Evolutionary conservation across 2,113 vertebrate species (phyloP), one percentile per base, ranked within the genome.

Genomic region (Cyphomyrus discorhynchus): DNA sequence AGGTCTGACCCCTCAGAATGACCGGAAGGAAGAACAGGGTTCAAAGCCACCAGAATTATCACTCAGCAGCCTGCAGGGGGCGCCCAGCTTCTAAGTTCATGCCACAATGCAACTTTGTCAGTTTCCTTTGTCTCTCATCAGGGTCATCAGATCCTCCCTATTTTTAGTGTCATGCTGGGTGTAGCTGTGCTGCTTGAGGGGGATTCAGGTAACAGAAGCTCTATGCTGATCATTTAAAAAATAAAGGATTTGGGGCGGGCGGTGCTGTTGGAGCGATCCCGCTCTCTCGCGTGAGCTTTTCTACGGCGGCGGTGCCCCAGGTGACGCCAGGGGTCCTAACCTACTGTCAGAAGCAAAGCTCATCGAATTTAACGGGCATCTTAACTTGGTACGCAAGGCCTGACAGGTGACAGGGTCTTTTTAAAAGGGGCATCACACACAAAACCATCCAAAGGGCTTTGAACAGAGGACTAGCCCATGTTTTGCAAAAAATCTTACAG

Each of bases 91-190:
- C 39, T 24, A 19, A 19, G 82, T 24, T 46, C 17, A 84, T 47
- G 35, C 74, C 10, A 35, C 11, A 87, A 56, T 86, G 9, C 5
- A 88, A 15, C 91, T 87, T 91, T 89, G 86, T 13, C 88, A 49
- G 77, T 21, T 74, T 77, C 31, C 10, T 80, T 24, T 66, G 27
- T 87, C 47, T 56, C 27, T 39, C 19, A 3, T 31, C 46, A 15
- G 45, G 66, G 88, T 47, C 62, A 50, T 15, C 17, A 35, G 31
- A 77, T 53, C 70, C 89, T 90, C 86, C 92, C 90, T 93, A 93
- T 93, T 94, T 94, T 92, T 93, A 94, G 91, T 91, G 27, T 24
- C 84, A 15, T 91, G 92, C 24, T 45, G 83, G 46, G 24, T 47
- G 82, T 47, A 45, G 88, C 62, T 9, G 70, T 42, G 88, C 66